A percentile compares a stretch with the other conserved stretches of the same genome.
phyloP scores from a whole-genome alignment of 2,797 vertebrate species.

The Numenius phaeopus region DNA sequence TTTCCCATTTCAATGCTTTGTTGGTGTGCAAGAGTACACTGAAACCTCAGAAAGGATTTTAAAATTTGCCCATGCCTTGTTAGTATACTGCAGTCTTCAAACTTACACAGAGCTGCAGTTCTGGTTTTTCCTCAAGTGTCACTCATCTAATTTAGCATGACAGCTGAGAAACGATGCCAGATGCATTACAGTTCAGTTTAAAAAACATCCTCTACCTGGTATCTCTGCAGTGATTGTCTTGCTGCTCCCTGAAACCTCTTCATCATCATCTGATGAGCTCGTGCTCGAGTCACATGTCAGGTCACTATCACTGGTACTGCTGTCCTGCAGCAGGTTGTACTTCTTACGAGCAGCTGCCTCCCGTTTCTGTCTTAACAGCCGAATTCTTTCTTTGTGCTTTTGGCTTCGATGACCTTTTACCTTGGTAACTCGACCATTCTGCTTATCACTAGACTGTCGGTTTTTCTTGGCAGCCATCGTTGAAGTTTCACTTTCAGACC shows the following conservation, averaged over 20 bases:
- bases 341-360: constrained; percentile 97
- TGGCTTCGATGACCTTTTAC: constrained; percentile 94
- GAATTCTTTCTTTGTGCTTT: constrained; percentile 97
- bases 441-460: constrained; percentile 91
- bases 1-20: constrained; percentile 45
- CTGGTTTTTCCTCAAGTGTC: constrained; percentile 76
- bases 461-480: constrained; percentile 98
- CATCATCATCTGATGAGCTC: constrained; percentile 88
- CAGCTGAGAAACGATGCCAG: constrained; percentile 77
- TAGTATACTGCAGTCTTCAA: constrained; percentile 78
- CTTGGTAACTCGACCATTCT: constrained; percentile 90
- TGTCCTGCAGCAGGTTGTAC: constrained; percentile 98
- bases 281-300: constrained; percentile 94
- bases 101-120: constrained; percentile 82
- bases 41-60: constrained; percentile 55
- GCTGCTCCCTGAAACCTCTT: constrained; percentile 93
- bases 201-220: constrained; percentile 94
- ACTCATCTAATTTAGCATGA: constrained; percentile 78
- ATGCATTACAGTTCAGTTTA: constrained; percentile 82
- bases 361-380: constrained; percentile 93
- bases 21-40: constrained; percentile 66
- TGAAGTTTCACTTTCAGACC: constrained; percentile 94
- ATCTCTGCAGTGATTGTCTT: constrained; percentile 98
- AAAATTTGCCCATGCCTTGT: constrained; percentile 39
- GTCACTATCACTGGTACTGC: constrained; percentile 99